Evolutionary conservation across 35 echinoderm and acorn worm genomes (phyloP), one percentile per base, ranked within the genome.

Genomic region (Heliocidaris tuberculata): DNA sequence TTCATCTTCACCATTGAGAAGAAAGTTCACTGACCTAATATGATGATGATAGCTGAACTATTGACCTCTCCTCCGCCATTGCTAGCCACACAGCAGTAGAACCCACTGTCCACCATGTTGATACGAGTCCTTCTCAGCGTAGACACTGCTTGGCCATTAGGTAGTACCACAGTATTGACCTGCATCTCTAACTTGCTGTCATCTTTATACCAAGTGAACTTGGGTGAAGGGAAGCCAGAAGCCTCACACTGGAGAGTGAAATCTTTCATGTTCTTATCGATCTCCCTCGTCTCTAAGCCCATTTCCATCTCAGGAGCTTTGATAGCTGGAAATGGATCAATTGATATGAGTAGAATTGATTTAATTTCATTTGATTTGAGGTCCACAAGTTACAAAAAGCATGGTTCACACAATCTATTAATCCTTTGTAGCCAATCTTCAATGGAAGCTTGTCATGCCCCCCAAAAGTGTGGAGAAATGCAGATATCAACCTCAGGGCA

Each of bases 181-280:
- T 60, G 30, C 0, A 48, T 48, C 35, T 86, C 91, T 27, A 97
- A 24, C 19, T 71, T 78, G 15, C n/a, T 24, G 15, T 92, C 94
- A 92, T 96, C 94, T 87, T 96, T 98, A 92, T 92, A 94, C 97
- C 97, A 98, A 61, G 65, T 94, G 50, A 98, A 48, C 30, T 47
- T 93, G 0, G 97, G 97, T 5, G 35, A 27, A 31, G 97, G 97
- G 88, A 88, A 90, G 88, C 97, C 97, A 3, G 92, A 92, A 9
- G 95, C 97, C 21, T 94, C 78, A 56, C 97, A 98, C 27, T 71
- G 4, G 9, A 96, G 93, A 15, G 31, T 88, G 31, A 96, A 90
- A 30, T 52, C 59, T 30, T 49, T 48, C 2, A 47, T 19, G 85
- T 60, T 93, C 54, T 96, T 96, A 31, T 96, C 86, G 5, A 96